These are phyloP conservation scores for Nyctereutes procyonoides DNA, from an alignment of 2,113 vertebrate genomes.

Conservation along the genomic window DNA sequence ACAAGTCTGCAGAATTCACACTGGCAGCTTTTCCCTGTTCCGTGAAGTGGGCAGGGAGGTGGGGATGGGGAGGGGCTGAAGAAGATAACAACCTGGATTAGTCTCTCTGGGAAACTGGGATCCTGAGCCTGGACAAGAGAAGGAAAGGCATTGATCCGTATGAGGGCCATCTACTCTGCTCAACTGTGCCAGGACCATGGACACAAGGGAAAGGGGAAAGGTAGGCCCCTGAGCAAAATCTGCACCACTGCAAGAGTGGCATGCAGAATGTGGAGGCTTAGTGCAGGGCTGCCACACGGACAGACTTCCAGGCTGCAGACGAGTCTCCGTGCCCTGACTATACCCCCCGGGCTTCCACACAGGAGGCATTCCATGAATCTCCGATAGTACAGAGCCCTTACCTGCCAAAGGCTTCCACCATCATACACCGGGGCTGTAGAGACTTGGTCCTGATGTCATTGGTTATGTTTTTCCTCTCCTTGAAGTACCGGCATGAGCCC, in stretches of 20 bases:
- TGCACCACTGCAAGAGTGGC: background rate
- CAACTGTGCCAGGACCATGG: background rate
- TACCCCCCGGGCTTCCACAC: too few species aligned
- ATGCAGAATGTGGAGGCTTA: background rate
- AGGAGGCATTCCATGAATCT: background rate
- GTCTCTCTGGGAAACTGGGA: background rate
- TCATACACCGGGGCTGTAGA: constrained; percentile 83
- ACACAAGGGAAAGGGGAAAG: background rate
- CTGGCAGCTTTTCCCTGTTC: background rate
- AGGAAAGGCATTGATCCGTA: background rate
- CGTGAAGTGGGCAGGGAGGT: background rate
- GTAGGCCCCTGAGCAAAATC: background rate
- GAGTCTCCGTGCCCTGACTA: fast-evolving
- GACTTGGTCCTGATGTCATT: constrained; percentile 87
- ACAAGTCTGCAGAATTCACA: background rate
- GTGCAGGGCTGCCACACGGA: background rate
- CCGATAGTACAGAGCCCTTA: constrained; percentile 67
- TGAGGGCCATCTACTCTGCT: background rate
- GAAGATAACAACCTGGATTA: background rate
- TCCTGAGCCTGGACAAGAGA: background rate
- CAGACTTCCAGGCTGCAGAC: background rate
- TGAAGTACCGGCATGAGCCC: constrained; percentile 93
- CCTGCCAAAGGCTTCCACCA: constrained; percentile 90
- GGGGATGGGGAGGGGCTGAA: background rate
- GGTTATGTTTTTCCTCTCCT: constrained; percentile 90